These are phyloP conservation scores for Alligator sinensis DNA, from an alignment of 2,113 vertebrate species.

Conservation along the genomic window DNA sequence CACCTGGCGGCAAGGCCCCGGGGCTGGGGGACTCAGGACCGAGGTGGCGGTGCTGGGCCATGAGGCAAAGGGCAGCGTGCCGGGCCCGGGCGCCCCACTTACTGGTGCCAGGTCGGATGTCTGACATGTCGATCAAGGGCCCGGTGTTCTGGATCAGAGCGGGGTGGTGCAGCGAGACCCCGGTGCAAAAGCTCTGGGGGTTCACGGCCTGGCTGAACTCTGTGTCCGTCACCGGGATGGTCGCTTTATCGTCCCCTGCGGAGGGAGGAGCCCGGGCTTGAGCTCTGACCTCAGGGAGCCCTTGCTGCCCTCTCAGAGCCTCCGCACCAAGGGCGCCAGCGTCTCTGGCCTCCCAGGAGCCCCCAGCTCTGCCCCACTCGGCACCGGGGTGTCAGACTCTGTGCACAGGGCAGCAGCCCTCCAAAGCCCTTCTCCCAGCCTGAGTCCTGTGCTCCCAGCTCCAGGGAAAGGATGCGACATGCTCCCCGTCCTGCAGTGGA, in stretches of 20 bases:
- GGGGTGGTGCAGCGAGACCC: constrained; percentile 95
- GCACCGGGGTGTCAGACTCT: neutral
- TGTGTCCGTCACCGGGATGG: constrained; percentile 94
- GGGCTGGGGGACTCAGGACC: no score
- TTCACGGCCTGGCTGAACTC: constrained; percentile 98
- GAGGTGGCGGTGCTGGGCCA: no score
- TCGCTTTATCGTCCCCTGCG: constrained; percentile 96
- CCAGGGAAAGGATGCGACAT: neutral
- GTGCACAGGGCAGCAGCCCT: no score
- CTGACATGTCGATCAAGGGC: constrained; percentile 98
- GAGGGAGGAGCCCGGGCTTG: neutral
- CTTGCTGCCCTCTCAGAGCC: neutral
- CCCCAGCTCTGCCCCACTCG: no score
- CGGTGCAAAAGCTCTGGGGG: constrained; percentile 97
- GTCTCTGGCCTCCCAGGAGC: no score
- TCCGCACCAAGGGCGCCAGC: neutral
- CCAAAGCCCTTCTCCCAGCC: no score
- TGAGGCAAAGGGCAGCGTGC: neutral
- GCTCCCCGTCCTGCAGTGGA: neutral
- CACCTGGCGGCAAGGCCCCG: neutral
- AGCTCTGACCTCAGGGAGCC: neutral
- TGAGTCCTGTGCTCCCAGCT: no score
- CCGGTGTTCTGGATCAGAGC: constrained; percentile 98
- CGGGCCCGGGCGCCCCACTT: constrained; percentile 29
- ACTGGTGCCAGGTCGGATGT: constrained; percentile 98